These are phyloP conservation scores for Phortica okadai DNA, from an alignment of 2,888 invertebrate species.

Conservation along the genomic window DNA sequence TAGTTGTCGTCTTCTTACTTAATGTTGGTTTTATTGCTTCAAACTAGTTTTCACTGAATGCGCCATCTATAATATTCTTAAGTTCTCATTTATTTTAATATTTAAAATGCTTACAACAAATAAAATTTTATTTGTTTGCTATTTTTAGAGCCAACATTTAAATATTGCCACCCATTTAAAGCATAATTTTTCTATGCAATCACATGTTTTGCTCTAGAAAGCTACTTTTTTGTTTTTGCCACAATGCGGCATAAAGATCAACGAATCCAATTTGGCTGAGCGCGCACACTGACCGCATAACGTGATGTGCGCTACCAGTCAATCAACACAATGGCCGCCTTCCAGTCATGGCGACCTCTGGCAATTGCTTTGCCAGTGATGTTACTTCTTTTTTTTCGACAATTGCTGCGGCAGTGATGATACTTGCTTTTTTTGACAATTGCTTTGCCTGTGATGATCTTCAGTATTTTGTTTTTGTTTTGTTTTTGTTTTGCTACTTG, in stretches of 20 bases:
- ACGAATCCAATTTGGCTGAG: not conserved
- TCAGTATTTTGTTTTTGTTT: not conserved
- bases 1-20: not conserved
- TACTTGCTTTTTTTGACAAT: not conserved
- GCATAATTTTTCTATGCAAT: no score
- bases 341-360: not conserved
- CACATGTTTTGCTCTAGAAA: no score
- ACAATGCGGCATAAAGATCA: not conserved
- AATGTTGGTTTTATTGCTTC: not conserved
- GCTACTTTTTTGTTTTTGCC: no score
- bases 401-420: not conserved
- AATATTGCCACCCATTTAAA: no score
- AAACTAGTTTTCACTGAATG: conserved; percentile 8
- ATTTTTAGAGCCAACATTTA: no score
- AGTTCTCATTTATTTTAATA: not conserved
- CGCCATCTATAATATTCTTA: not conserved
- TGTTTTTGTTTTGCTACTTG: not conserved
- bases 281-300: conserved; percentile 20
- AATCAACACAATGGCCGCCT: not conserved
- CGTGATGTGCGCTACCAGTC: conserved; percentile 15
- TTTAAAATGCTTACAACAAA: no score
- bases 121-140: no score
- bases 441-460: no score
- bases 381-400: no score
- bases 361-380: not conserved